Base-by-base conservation (phyloP, 1,140 invertebrate species). In the Apolygus lucorum region DNA sequence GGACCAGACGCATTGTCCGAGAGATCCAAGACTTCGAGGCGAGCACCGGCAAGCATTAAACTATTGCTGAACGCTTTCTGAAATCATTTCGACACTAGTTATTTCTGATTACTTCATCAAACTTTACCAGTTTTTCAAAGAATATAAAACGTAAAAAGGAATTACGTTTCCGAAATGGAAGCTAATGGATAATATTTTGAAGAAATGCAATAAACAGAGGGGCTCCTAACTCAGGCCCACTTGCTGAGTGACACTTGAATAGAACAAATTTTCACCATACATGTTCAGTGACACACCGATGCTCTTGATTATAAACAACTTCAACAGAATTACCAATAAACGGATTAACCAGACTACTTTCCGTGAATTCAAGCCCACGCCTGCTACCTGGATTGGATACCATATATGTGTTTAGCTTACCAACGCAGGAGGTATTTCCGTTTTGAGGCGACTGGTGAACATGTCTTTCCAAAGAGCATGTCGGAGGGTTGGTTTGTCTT, bases 1-100 rank as follows among this genome's bases (percentile, higher is more conserved):
- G 96, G 96, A 2, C 97, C 97, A 78, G 99, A 91, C 0, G 97
- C 97, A 85, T 99, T 99, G 78, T 99, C 96, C 81, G 95, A 98
- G 0, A 99, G 82, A 77, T 99, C 95, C 11, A 99, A 79, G 73
- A 94, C 90, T 0, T 88, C 85, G 0, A 99, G 82, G 1, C 86
- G 81, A 1, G 92, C 91, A 1, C 86, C 85, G 0, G 94, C 90
- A 11, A 77, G 74, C 66, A 93, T 92, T 63, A 99, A 84, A 2
- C 92, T 95, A 70, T 83, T 83, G 2, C 93, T 90, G 1, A 99
- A 80, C 73, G 85, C 85, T 79, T 86, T 84, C 88, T 91, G 78
- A 2, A 80, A 80, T 71, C 74, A 49, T 8, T 49, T 49, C 34
- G 17, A 8, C 34, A 49, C 34, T 17, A 49, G 17, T 17, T 49